Base-by-base conservation (phyloP, 2,888 invertebrate species). In the Orthosia gothica region DNA sequence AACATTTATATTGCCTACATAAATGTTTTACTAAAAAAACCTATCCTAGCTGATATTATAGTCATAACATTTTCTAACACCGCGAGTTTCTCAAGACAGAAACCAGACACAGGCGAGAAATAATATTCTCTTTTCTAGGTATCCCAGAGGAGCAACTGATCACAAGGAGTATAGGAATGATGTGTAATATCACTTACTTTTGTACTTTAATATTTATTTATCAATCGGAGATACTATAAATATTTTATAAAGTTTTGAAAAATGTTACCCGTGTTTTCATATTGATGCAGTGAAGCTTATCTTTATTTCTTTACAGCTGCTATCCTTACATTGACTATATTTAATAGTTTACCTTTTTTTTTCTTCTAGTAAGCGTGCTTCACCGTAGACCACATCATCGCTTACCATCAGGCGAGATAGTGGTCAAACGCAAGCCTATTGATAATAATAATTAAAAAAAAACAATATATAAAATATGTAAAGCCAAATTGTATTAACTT, bases 111-210 rank as follows among this genome's bases (percentile, higher is more conserved):
- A n/a, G 40, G 59, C 15, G 20, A 26, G 61, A 74, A 50, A 80
- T 74, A 74, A 62, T 73, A 76, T 61, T 79, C 45, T 23, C 18
- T 61, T 61, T 49, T 45, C 26, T 20, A 50, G 61, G 5, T 45
- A 5, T 73, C 83, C 72, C 82, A 12, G 20, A 55, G 82, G 79
- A 59, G 23, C 69, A 5, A 79, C 69, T 40, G 57, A 82, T 81
- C 78, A 67, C 32, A 47, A n/a, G 2, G 40, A 54, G 26, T n/a
- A 18, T n/a, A 23, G 16, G 11, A 32, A 50, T 50, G 74, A 57
- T 45, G 55, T 74, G 55, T 79, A 73, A 61, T 76, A 79, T 62
- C 74, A 50, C 54, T 79, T 63, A 57, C 18, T 45, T 76, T 70
- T 40, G 47, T 23, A 49, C 70, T 70, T 70, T 70, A 70, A 70